Evolutionary conservation across 2,113 vertebrate genomes (phyloP).

Genomic region (Himantopus leucocephalus): DNA sequence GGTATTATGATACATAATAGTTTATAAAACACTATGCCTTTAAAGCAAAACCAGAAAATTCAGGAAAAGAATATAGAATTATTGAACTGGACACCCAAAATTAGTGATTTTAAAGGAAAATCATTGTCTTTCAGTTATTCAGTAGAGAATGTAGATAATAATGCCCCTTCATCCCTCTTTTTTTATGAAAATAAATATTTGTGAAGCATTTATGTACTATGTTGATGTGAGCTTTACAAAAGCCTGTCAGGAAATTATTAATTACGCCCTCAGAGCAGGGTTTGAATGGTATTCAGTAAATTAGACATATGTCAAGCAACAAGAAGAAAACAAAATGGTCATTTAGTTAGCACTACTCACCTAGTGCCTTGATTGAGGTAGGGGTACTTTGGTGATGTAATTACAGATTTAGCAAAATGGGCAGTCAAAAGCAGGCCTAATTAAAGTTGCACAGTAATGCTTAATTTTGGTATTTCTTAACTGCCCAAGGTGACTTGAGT

Average conservation of each 20-base stretch:
- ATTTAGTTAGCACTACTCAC: background rate
- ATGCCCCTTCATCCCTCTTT: background rate
- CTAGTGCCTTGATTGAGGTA: background rate
- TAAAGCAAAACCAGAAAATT: background rate
- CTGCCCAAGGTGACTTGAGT: background rate
- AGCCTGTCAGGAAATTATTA: background rate
- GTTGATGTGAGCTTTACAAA: background rate
- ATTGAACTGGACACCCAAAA: background rate
- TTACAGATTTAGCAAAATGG: background rate
- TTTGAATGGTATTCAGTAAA: background rate
- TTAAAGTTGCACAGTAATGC: background rate
- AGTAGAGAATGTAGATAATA: background rate
- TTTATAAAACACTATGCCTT: background rate
- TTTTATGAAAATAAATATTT: background rate
- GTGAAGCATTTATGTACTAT: background rate
- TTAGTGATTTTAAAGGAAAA: background rate
- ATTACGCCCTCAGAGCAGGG: background rate
- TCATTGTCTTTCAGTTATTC: background rate
- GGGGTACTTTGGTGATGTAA: background rate
- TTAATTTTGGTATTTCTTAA: background rate
- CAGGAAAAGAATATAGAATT: background rate
- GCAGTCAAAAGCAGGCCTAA: background rate
- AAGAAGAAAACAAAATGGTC: background rate
- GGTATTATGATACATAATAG: background rate
- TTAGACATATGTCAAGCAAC: background rate